A percentile compares a stretch with the other conserved stretches of the same genome.
phyloP scores from a whole-genome alignment of 2,888 invertebrate genomes.

The Mythimna loreyi region DNA sequence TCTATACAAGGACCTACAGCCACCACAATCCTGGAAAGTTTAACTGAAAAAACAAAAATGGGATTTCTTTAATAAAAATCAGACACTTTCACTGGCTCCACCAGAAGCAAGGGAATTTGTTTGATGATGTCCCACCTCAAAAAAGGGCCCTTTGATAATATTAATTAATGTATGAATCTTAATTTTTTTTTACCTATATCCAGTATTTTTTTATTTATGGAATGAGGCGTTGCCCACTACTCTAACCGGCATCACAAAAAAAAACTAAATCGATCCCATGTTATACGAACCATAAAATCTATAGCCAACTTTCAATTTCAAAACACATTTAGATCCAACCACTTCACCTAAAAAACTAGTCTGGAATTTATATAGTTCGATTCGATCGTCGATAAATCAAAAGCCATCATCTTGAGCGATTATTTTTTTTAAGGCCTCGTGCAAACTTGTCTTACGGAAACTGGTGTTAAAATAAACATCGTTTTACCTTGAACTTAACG shows the following conservation, averaged over 20 bases:
- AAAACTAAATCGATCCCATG: neutral
- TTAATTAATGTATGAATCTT: neutral
- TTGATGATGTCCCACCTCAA: too few species aligned
- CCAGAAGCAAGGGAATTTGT: too few species aligned
- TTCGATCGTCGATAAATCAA: conserved; percentile 33
- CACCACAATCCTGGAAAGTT: too few species aligned
- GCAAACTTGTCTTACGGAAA: conserved; percentile 50
- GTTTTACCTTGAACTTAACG: conserved; percentile 58
- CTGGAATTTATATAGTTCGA: conserved; percentile 34
- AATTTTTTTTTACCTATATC: neutral
- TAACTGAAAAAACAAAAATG: too few species aligned
- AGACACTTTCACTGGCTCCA: too few species aligned
- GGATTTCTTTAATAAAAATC: too few species aligned
- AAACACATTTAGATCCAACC: conserved; percentile 14
- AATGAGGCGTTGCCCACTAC: too few species aligned
- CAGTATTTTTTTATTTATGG: too few species aligned
- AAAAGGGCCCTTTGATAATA: neutral
- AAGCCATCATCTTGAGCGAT: conserved; percentile 9
- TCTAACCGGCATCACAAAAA: too few species aligned
- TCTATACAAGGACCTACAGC: too few species aligned
- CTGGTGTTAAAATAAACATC: conserved; percentile 49
- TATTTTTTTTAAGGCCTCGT: conserved; percentile 42
- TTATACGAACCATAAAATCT: conserved; percentile 13
- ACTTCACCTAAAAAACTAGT: conserved; percentile 31
- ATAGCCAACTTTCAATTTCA: conserved; percentile 40